Evolutionary conservation across 2,113 vertebrate genomes (phyloP), one percentile per base, ranked within the genome.

Genomic region (Ceratotherium simum): DNA sequence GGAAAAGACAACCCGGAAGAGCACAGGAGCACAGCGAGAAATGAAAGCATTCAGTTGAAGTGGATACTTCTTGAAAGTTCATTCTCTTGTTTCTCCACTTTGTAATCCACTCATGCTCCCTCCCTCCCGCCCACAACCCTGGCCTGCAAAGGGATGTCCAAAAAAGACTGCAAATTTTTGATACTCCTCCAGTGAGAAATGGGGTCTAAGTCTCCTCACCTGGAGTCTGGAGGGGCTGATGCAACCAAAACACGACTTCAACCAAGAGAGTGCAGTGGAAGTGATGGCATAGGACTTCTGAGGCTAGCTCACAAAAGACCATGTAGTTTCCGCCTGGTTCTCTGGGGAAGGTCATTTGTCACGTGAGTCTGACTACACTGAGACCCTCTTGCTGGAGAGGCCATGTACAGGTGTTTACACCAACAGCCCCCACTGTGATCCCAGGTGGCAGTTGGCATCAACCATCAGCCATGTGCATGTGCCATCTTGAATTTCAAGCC

Each of bases 391-490:
- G 69, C 36, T 54, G 51, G 46, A 31, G 20, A 62, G 13, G 23
- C 27, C 48, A 27, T 2, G 0, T 60, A 64, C 56, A 81, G 48
- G 46, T 39, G 17, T 56, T 80, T 58, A 0, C 1, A 23, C 16
- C 31, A 36, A 7, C 4, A 56, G 16, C 20, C 21, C 18, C 58
- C 29, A 31, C 11, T 25, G 36, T 23, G 60, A 67, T 18, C 8
- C 48, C 12, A 25, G 17, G 17, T 29, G 18, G 81, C 42, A 51
- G n/a, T 1, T 84, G n/a, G 20, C 33, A 46, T 58, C 31, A 16
- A 21, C 17, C 8, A 10, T 39, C 42, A 69, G 60, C 33, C 81
- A 33, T 2, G 8, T 21, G 20, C 0, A 0, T 23, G 6, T 0
- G 0, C 73, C 48, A 3, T 80, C 39, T 54, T 78, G 60, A 83